Evolutionary conservation across 2,797 vertebrate species (phyloP), one percentile per base, ranked within the genome.

Genomic region (Hippopotamyrus pictus): DNA sequence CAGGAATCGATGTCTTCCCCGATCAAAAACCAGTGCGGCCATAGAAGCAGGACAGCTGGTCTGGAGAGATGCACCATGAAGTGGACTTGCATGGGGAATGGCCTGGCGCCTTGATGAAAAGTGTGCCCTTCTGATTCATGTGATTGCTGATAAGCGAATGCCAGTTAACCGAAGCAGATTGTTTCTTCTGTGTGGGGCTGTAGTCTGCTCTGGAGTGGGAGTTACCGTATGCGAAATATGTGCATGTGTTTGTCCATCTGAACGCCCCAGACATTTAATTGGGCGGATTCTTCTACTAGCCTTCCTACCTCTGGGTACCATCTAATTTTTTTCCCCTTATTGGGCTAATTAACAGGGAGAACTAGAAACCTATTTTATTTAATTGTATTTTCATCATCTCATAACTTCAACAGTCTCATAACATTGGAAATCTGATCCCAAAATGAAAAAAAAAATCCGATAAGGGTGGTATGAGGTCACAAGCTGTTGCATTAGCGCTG

Each of bases 161-260:
- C 91, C 90, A 89, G 44, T 57, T 90, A 90, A 90, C 91, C n/a
- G 17, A 85, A 93, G 90, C 94, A 94, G 93, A 94, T 93, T 91
- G 91, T 93, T 94, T 93, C 86, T 89, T 69, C 89, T n/a, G 86
- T 90, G 90, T 87, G 90, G 88, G 91, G 85, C 29, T 90, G 85
- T 87, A 87, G 73, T 88, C 90, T 82, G 88, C 90, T 90, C 79
- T 54, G 29, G 90, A 90, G 90, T 91, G 90, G 90, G 91, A 79
- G 89, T 90, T 90, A 89, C 88, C 91, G 89, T 93, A 92, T 91
- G 91, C 3, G 2, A 22, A 14, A 62, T 59, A 57, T 62, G 3
- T 41, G 53, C 6, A 62, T 48, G 54, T 90, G 86, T 90, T 91
- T 59, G 86, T 86, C 91, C 46, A 84, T 88, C 90, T 90, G 54